Evolutionary conservation across 2,888 invertebrate genomes (phyloP), one percentile per base, ranked within the genome.

Genomic region (Elmis aenea): DNA sequence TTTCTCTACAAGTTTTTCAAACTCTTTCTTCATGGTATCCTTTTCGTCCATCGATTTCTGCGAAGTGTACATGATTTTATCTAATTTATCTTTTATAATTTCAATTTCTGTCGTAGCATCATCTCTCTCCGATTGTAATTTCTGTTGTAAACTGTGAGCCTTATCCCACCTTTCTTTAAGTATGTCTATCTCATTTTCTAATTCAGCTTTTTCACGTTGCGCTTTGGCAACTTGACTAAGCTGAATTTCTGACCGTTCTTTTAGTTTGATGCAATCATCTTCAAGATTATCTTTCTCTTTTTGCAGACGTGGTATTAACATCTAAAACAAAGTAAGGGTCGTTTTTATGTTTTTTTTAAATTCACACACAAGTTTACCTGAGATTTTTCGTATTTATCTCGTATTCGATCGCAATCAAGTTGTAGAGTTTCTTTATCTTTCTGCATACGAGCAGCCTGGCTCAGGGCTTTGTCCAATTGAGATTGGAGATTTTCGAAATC

Each of bases 401-500:
- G 78, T 61, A 89, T 77, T 52, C 92, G 77, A 63, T 92, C 92
- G 37, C 82, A 80, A 54, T 93, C 93, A 46, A 87, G 64, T 57
- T 87, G 85, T 13, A 86, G 80, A 2, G 84, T 79, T 66, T 93
- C 93, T 32, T 89, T 76, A 66, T 94, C 93, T 66, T 92, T 92
- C 69, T 91, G 91, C 59, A 91, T 78, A 35, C 92, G 76, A 32
- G 85, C 84, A 26, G 88, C 81, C 66, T 90, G 89, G 10, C 88
- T 90, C 46, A 91, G 74, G 20, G 89, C 83, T 69, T 92, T 92
- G 72, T 92, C 92, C 64, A 93, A 74, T 67, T 93, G 92, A 27
- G 89, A 85, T 64, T 92, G 91, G 45, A 90, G 72, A 55, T 86
- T 89, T 59, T 92, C 92, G 67, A 87, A 89, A 69, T 93, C 93